Evolutionary conservation across 2,113 vertebrate species (phyloP).

Genomic region (Pollachius pollachius): DNA sequence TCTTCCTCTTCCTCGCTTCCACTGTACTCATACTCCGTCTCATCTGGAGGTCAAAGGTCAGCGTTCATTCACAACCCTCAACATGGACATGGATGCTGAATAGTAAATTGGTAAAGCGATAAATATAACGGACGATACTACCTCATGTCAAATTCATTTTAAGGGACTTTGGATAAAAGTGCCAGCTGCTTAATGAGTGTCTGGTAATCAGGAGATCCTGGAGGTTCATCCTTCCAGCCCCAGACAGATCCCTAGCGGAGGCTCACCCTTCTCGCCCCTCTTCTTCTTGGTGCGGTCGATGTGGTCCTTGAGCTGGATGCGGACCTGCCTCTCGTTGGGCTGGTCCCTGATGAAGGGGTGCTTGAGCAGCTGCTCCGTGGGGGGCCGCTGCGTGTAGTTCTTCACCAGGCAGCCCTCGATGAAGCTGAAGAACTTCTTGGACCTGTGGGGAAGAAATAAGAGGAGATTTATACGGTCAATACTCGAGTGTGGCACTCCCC

Average conservation of each 20-base stretch:
- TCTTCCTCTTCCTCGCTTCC: slow-evolving; percentile 98
- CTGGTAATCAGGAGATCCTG: too few relatives aligned
- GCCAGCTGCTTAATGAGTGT: too few relatives aligned
- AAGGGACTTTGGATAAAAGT: too few relatives aligned
- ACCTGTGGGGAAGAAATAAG: slow-evolving; percentile 71
- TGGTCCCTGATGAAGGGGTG: slow-evolving; percentile 98
- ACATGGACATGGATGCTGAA: too few relatives aligned
- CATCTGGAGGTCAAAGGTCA: slow-evolving; percentile 75
- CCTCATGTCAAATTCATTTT: too few relatives aligned
- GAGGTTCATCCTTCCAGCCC: too few relatives aligned
- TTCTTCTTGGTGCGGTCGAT: slow-evolving; percentile 99
- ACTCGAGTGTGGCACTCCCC: too few relatives aligned
- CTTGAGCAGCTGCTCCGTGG: slow-evolving; percentile 94
- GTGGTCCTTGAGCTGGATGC: slow-evolving; percentile 98
- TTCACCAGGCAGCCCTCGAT: slow-evolving; percentile 98
- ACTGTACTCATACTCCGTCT: slow-evolving; percentile 98
- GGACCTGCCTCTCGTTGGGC: slow-evolving; percentile 97
- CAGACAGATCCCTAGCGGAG: background rate
- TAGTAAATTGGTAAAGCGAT: too few relatives aligned
- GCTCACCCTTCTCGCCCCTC: slow-evolving; percentile 94
- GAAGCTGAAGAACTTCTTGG: slow-evolving; percentile 99
- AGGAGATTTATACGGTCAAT: too few relatives aligned
- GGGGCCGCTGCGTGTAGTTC: slow-evolving; percentile 95
- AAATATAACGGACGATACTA: too few relatives aligned
- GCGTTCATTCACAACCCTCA: background rate